Base-by-base conservation (phyloP, 2,797 vertebrate genomes). In the Brachymystax lenok region DNA sequence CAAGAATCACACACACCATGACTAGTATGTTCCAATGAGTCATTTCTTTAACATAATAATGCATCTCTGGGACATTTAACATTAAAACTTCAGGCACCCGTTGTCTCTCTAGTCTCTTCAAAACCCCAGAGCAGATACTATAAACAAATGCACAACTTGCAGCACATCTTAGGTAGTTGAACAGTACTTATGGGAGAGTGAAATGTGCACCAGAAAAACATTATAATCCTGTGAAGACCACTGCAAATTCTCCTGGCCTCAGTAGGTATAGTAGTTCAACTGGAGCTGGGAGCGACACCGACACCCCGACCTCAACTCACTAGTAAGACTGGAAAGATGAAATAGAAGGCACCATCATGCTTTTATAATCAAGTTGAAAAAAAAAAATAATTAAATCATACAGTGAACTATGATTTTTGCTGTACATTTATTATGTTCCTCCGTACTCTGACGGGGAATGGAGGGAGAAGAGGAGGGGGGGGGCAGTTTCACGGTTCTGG, bases 301-400 rank as follows among this genome's bases (percentile, higher is more conserved):
- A 13, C 77, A 81, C 85, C 79, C 71, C 67, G 84, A 87, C 85
- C 73, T 74, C 88, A 77, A 94, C 93, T 91, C 93, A 94, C 94
- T 93, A 95, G 94, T 95, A 91, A 96, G 95, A 96, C 95, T 96
- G 94, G 93, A 97, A 96, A 95, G 94, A 96, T 95, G 95, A 95
- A 94, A 94, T 91, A 93, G 95, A 98, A 98, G 97, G 97, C 96
- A 98, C 96, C 96, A 94, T 96, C 96, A 97, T 97, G 96, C 96
- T 95, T 95, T 94, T 72, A 30, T 56, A 33, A 82, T 90, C 86
- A 90, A 93, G 88, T 96, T 85, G 93, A 87, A 79, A 80, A 75
- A 88, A 75, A 90, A 91, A 83, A 75, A 12, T 82, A 95, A 94
- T 85, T 74, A 74, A 87, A 90, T 81, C 87, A 88, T 93, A 92